Conservation (phyloP, 2,113 vertebrate species). For the Xenus cinereus region DNA sequence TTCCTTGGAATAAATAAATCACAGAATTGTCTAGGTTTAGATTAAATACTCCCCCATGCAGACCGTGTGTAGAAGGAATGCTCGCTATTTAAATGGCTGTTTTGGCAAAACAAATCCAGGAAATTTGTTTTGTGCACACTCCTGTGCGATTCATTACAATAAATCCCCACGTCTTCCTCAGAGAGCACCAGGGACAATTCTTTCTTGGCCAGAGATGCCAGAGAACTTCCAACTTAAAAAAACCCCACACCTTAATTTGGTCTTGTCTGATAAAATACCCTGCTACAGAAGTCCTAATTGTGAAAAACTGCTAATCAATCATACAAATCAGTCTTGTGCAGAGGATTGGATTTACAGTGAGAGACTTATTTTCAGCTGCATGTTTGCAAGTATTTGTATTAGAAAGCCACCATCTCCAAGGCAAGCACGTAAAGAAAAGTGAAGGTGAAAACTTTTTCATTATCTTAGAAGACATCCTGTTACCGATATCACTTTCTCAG, state of each 20-base stretch:
- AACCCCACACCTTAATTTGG: neutral
- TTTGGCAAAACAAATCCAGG: neutral
- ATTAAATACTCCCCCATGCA: neutral
- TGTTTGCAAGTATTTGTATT: neutral
- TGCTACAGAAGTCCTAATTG: neutral
- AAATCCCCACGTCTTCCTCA: neutral
- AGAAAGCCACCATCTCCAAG: neutral
- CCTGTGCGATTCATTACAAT: neutral
- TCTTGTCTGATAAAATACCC: neutral
- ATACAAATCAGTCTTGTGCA: neutral
- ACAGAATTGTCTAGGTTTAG: neutral
- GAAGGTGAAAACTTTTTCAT: conserved; percentile 39
- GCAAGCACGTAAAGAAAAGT: neutral
- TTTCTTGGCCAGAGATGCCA: neutral
- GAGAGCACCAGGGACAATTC: neutral
- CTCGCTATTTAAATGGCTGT: neutral
- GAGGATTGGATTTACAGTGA: neutral
- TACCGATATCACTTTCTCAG: conserved; percentile 21
- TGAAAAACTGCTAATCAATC: neutral
- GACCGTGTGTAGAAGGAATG: neutral
- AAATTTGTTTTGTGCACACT: neutral
- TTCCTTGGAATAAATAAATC: neutral
- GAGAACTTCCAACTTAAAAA: neutral
- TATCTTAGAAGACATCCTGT: conserved; percentile 30
- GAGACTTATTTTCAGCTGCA: neutral